Percentiles rank a stretch among this genome's conserved stretches.
Evolutionary conservation across 2,888 invertebrate genomes (phyloP).

Genomic region (Temnothorax unifasciatus): DNA sequence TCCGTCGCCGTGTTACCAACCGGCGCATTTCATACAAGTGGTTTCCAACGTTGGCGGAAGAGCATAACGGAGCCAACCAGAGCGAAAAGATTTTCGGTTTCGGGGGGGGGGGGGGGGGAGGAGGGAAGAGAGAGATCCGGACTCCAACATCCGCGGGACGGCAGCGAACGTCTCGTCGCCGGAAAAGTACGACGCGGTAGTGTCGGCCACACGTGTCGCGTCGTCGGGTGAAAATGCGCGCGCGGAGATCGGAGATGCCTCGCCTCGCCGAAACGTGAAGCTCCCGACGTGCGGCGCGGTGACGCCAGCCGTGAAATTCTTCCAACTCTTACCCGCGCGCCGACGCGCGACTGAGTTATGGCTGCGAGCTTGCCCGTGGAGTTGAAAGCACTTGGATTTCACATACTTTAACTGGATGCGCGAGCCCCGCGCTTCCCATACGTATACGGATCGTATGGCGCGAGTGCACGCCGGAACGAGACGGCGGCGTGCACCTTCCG

Average conservation of each 20-base stretch:
- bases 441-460: slow-evolving; percentile 34
- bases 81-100: slow-evolving; percentile 21
- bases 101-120: background rate
- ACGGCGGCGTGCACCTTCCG: slow-evolving; percentile 51
- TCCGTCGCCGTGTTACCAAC: background rate
- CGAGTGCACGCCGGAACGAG: slow-evolving; percentile 37
- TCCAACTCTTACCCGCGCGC: slow-evolving; percentile 62
- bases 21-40: background rate
- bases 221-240: slow-evolving; percentile 34
- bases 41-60: background rate
- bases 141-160: slow-evolving; percentile 10
- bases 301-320: slow-evolving; percentile 73
- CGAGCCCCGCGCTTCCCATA: slow-evolving; percentile 35
- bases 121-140: background rate
- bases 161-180: background rate
- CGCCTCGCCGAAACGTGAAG: slow-evolving; percentile 32
- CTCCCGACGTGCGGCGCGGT: slow-evolving; percentile 53
- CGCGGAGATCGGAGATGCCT: background rate
- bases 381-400: slow-evolving; percentile 75
- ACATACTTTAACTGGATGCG: slow-evolving; percentile 69
- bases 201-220: slow-evolving; percentile 37
- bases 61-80: background rate
- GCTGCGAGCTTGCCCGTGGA: slow-evolving; percentile 59
- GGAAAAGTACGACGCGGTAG: slow-evolving; percentile 27
- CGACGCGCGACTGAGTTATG: slow-evolving; percentile 68